Evolutionary conservation across 1,140 invertebrate genomes (phyloP).

Genomic region (Trichoplusia ni): DNA sequence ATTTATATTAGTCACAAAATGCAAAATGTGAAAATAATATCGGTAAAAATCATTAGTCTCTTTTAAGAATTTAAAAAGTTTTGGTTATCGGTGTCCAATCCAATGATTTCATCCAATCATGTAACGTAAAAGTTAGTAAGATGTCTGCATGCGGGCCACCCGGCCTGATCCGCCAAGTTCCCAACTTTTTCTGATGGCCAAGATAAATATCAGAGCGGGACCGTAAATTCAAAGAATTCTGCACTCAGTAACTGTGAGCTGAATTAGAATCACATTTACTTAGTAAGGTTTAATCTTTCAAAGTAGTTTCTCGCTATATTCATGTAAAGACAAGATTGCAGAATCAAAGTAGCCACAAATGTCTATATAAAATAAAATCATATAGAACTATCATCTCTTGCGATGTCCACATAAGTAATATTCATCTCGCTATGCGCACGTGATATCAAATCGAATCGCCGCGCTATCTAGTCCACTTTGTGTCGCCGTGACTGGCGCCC

Average conservation of each 20-base stretch:
- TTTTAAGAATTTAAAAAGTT: slow-evolving; percentile 4
- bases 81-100: slow-evolving; percentile 11
- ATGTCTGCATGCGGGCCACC: slow-evolving; percentile 62
- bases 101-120: slow-evolving; percentile 48
- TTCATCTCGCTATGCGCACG: slow-evolving; percentile 24
- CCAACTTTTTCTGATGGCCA: slow-evolving; percentile 50
- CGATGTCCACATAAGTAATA: slow-evolving; percentile 10
- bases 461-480: slow-evolving; percentile 35
- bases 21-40: slow-evolving; percentile 22
- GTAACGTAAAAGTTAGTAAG: slow-evolving; percentile 61
- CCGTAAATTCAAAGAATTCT: slow-evolving; percentile 9
- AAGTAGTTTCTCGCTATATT: too few relatives aligned
- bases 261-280: slow-evolving; percentile 15
- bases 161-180: slow-evolving; percentile 55
- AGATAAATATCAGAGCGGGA: slow-evolving; percentile 34
- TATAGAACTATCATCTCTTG: too few relatives aligned
- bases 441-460: slow-evolving; percentile 25
- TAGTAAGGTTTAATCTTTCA: not conserved
- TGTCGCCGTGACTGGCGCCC: slow-evolving; percentile 42
- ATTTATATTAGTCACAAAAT: slow-evolving; percentile 6
- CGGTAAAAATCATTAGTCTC: slow-evolving; percentile 39
- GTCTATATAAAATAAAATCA: too few relatives aligned
- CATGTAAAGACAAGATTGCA: not conserved
- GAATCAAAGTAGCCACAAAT: not conserved
- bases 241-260: not conserved